Evolutionary conservation across 2,113 vertebrate species (phyloP), one percentile per base, ranked within the genome.

Genomic region (Menura novaehollandiae): DNA sequence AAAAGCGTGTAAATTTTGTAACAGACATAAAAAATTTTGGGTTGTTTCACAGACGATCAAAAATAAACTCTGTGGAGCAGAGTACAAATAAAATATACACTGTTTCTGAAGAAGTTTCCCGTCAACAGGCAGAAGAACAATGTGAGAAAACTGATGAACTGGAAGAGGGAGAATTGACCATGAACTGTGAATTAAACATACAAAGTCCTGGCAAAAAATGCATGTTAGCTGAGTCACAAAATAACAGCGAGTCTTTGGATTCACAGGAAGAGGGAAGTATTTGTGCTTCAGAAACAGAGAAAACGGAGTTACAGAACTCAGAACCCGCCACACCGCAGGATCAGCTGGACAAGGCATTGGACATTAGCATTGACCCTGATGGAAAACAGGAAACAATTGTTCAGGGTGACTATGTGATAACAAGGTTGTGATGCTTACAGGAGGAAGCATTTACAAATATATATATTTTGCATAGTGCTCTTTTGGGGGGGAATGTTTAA

Each of bases 21-120:
- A 95, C 97, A 30, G 98, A 98, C 58, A 96, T 98, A 46, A 98
- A 98, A 95, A 98, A 97, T 75, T 97, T 98, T 44, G 98, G 96
- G 16, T 91, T 98, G 62, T 99, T 99, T 97, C 98, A 98, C 30
- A 99, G 96, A 97, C 98, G 96, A 46, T 98, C 98, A 39, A 98
- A 98, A 96, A 74, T 96, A 59, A 97, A 94, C 58, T 95, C 85
- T 92, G 81, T 95, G 37, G 98, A 97, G 67, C 96, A 97, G 79
- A 98, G 92, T 56, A 88, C 97, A 46, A 98, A 98, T 89, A 98
- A 98, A 93, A 98, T 98, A 89, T 99, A 99, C 93, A 98, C 98
- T 0, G 97, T 98, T 81, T 98, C 98, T 43, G 99, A 99, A 95
- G 99, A 99, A 90, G 97, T 98, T 83, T 96, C 97, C 41, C 96